Conservation (phyloP, 2,888 invertebrate species). For the Patella caerulea region DNA sequence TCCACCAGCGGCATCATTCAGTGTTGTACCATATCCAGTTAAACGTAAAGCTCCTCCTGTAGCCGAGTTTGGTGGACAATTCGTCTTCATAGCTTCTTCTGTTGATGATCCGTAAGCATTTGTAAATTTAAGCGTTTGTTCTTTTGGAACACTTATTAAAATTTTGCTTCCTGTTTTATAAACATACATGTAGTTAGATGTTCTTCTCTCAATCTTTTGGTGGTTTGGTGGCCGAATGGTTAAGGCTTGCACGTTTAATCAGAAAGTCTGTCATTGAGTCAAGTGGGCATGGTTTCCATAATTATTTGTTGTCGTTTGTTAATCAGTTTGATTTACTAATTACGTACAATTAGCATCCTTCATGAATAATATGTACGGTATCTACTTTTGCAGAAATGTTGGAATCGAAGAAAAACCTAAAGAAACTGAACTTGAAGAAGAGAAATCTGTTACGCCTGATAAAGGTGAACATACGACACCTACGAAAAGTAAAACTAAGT, state of each 20-base stretch:
- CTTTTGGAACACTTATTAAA: not conserved
- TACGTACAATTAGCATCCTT: not conserved
- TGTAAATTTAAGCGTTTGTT: not conserved
- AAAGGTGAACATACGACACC: constrained; percentile 62
- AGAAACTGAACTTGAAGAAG: constrained; percentile 65
- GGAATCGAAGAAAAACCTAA: constrained; percentile 58
- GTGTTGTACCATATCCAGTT: constrained; percentile 70
- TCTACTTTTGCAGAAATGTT: constrained; percentile 54
- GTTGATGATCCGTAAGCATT: constrained; percentile 70
- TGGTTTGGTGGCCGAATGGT: too few species aligned
- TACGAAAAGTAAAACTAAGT: constrained; percentile 55
- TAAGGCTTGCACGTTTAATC: too few species aligned
- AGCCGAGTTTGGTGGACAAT: constrained; percentile 67
- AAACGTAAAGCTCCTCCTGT: constrained; percentile 67
- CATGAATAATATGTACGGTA: too few species aligned
- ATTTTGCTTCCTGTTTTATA: not conserved
- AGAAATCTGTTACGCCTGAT: constrained; percentile 66
- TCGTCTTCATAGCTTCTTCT: constrained; percentile 67
- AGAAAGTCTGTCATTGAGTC: not conserved
- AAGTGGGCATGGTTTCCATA: not conserved
- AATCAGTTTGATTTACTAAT: not conserved
- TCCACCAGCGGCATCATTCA: constrained; percentile 70
- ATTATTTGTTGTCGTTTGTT: not conserved
- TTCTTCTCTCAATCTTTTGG: too few species aligned
- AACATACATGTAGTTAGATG: not conserved